These are phyloP conservation scores for Castor canadensis DNA, from an alignment of 2,113 vertebrate genomes.

Conservation along the genomic window DNA sequence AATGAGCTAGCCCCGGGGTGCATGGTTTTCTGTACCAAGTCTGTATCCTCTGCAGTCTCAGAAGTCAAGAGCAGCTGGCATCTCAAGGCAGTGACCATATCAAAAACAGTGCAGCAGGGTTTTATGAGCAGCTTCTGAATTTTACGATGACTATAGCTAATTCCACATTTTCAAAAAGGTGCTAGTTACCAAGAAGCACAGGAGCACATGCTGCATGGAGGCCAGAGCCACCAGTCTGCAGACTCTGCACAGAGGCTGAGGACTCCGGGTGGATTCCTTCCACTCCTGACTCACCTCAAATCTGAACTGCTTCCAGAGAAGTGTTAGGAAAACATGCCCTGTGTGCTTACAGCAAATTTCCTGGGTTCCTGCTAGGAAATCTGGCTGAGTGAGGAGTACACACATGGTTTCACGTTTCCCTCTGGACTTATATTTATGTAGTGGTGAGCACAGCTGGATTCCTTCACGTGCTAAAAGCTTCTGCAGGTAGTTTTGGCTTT, in stretches of 20 bases:
- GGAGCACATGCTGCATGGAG: background rate
- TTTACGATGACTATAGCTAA: background rate
- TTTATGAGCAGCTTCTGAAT: background rate
- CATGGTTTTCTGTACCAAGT: background rate
- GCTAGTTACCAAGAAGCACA: background rate
- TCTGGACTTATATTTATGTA: background rate
- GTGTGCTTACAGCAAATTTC: background rate
- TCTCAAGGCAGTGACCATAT: background rate
- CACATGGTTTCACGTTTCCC: background rate
- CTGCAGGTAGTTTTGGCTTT: background rate
- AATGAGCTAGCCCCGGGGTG: fast-evolving
- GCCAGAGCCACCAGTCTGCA: background rate
- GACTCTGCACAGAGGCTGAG: background rate
- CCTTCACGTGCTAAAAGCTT: background rate
- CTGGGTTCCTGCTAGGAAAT: background rate
- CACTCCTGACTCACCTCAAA: background rate
- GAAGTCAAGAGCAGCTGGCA: background rate
- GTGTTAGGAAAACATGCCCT: background rate
- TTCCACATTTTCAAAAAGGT: background rate
- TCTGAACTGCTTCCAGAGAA: background rate
- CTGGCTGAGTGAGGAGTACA: background rate
- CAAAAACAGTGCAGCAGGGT: fast-evolving
- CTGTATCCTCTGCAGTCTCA: background rate
- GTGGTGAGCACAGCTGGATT: background rate
- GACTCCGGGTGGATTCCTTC: background rate